Base-by-base conservation (phyloP, 1,140 invertebrate species). In the Drosophila arawakana region DNA sequence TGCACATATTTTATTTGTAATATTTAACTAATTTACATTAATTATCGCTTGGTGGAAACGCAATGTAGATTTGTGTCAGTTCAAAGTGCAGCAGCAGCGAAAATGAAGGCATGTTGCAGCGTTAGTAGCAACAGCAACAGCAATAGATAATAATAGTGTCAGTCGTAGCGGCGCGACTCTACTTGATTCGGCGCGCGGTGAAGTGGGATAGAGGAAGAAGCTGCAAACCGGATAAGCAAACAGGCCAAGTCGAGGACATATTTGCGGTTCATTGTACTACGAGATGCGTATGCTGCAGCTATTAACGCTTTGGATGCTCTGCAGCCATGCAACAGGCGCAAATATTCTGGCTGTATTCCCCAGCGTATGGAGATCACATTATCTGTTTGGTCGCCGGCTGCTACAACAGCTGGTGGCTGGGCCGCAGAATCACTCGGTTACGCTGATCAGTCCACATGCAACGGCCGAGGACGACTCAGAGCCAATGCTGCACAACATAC, bases 371-470 rank as follows among this genome's bases (percentile, higher is more conserved):
- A 84, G 79, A 60, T 92, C 91, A 3, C 91, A 92, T 50, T 92
- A 92, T 73, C 70, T 90, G 9, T 92, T 90, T 57, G 91, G 91
- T 0, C 68, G 76, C 0, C 68, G 77, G 2, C 43, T 94, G 9
- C 85, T 94, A 49, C 90, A 93, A 41, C 93, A 90, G 60, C 62
- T 95, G 15, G 94, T 93, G 3, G 69, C 77, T 11, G 65, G 74
- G 25, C 58, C 76, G 10, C 80, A 89, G 15, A 94, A 93, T 55
- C 94, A 94, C 67, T 80, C 93, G 4, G 91, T 94, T 1, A 91
- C 86, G 2, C 52, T 91, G 9, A 90, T 91, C 59, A 91, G 80
- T 62, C 81, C 82, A 1, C 81, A 86, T 75, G 81, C 71, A 7
- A 57, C 13, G 1, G 41, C 41, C 0, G 58, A 60, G 35, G 58